These are phyloP conservation scores for Epinephelus coioides DNA, from an alignment of 2,797 vertebrate species.

Conservation along the genomic window DNA sequence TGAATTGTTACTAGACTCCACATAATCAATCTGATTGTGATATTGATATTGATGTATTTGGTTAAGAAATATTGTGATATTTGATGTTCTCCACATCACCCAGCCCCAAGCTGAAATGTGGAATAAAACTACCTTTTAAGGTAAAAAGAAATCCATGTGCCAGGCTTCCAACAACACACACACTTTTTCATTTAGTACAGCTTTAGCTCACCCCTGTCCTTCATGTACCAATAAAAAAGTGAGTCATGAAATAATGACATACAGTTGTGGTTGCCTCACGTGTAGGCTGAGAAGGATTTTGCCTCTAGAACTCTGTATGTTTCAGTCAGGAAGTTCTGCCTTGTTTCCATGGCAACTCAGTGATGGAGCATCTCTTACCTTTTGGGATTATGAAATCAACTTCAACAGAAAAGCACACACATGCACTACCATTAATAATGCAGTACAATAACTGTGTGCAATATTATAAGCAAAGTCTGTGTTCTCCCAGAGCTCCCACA, in stretches of 20 bases:
- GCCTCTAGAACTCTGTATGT: neutral
- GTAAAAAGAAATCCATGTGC: neutral
- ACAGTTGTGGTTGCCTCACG: neutral
- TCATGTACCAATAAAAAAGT: constrained; percentile 1
- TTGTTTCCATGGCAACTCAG: constrained; percentile 54
- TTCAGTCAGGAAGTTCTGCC: constrained; percentile 4
- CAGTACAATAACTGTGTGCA: neutral
- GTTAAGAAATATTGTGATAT: no score
- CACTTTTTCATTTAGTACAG: neutral
- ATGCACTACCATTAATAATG: neutral
- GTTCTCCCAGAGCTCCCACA: constrained; percentile 90
- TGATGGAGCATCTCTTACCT: constrained; percentile 3
- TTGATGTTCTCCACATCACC: no score
- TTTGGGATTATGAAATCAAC: constrained; percentile 2
- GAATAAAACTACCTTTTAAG: neutral
- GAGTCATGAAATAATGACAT: constrained; percentile 10
- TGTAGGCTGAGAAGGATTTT: constrained; percentile 1
- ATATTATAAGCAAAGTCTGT: neutral
- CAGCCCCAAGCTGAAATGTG: neutral
- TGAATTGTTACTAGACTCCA: no score
- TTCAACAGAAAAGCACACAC: neutral
- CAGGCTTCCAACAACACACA: neutral
- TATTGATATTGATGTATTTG: no score
- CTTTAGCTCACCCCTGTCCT: neutral
- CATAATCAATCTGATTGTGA: no score